Evolutionary conservation across 2,888 invertebrate genomes (phyloP).

Genomic region (Bedellia somnulentella): DNA sequence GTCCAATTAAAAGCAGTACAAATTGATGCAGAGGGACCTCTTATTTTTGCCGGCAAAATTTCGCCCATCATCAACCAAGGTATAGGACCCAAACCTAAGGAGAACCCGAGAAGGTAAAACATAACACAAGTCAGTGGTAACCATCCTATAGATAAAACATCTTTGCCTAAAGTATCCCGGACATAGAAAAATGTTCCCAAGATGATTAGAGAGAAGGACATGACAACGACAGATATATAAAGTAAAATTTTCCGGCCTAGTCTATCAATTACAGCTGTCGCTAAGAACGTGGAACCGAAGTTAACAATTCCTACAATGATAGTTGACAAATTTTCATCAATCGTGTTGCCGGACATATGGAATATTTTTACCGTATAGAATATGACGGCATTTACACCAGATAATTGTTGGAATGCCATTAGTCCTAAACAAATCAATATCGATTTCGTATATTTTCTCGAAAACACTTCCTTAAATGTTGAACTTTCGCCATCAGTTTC

Average conservation of each 20-base stretch:
- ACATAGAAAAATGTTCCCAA: slow-evolving; percentile 82
- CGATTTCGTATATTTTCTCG: slow-evolving; percentile 73
- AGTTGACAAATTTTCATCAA: slow-evolving; percentile 76
- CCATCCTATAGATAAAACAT: slow-evolving; percentile 69
- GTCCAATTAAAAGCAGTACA: slow-evolving; percentile 90
- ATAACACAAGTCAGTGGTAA: slow-evolving; percentile 79
- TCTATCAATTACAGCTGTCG: slow-evolving; percentile 83
- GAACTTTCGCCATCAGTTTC: slow-evolving; percentile 67
- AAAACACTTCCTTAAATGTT: slow-evolving; percentile 67
- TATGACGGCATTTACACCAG: slow-evolving; percentile 94
- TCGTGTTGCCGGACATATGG: slow-evolving; percentile 78
- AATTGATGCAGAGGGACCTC: slow-evolving; percentile 88
- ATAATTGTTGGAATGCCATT: slow-evolving; percentile 94
- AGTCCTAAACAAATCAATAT: slow-evolving; percentile 81
- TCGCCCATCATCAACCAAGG: slow-evolving; percentile 93
- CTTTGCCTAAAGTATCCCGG: slow-evolving; percentile 31
- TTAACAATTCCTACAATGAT: slow-evolving; percentile 90
- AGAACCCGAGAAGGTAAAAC: slow-evolving; percentile 83
- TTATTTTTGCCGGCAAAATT: slow-evolving; percentile 83
- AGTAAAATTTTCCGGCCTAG: slow-evolving; percentile 86
- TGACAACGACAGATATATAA: slow-evolving; percentile 78
- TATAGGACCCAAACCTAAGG: slow-evolving; percentile 81
- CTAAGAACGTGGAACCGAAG: slow-evolving; percentile 85
- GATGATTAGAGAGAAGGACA: slow-evolving; percentile 72
- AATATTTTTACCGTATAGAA: slow-evolving; percentile 93